These are phyloP conservation scores for Pagrus major DNA, from an alignment of 2,113 vertebrate genomes.

Conservation along the genomic window DNA sequence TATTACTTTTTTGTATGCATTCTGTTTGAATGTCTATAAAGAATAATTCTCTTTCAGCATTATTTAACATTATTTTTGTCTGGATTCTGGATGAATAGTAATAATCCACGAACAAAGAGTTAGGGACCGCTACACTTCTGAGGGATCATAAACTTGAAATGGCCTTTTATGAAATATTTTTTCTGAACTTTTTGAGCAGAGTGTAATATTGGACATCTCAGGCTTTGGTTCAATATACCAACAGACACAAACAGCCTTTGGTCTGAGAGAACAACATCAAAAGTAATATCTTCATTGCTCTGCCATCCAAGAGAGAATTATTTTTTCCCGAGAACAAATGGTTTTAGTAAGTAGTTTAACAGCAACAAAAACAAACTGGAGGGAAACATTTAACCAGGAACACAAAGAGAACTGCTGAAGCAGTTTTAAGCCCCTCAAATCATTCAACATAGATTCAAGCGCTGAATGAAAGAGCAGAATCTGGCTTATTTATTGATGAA, in stretches of 20 bases:
- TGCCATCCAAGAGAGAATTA: slow-evolving; percentile 66
- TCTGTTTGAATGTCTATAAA: slow-evolving; percentile 19
- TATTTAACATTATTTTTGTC: slow-evolving; percentile 8
- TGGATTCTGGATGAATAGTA: not conserved
- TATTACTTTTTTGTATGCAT: slow-evolving; percentile 32
- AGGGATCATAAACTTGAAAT: slow-evolving; percentile 25
- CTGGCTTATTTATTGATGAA: slow-evolving; percentile 83
- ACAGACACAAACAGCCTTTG: slow-evolving; percentile 57
- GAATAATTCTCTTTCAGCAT: slow-evolving; percentile 15
- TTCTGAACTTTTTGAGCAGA: slow-evolving; percentile 37
- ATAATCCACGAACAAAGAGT: slow-evolving; percentile 23
- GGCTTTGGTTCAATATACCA: slow-evolving; percentile 55
- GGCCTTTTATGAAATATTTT: slow-evolving; percentile 22
- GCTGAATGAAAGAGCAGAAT: slow-evolving; percentile 70
- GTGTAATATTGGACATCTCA: slow-evolving; percentile 59
- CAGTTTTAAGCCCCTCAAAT: slow-evolving; percentile 76
- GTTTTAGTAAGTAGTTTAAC: slow-evolving; percentile 72
- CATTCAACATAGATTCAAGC: slow-evolving; percentile 76
- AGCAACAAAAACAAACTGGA: slow-evolving; percentile 78
- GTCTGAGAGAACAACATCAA: slow-evolving; percentile 69
- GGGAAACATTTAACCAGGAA: slow-evolving; percentile 78
- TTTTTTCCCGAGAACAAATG: slow-evolving; percentile 67
- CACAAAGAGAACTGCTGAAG: slow-evolving; percentile 79
- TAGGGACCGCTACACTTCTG: slow-evolving; percentile 8
- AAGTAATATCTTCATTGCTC: slow-evolving; percentile 66